Evolutionary conservation across 1,140 invertebrate genomes (phyloP), one percentile per base, ranked within the genome.

Genomic region (Drosophila paulistorum): DNA sequence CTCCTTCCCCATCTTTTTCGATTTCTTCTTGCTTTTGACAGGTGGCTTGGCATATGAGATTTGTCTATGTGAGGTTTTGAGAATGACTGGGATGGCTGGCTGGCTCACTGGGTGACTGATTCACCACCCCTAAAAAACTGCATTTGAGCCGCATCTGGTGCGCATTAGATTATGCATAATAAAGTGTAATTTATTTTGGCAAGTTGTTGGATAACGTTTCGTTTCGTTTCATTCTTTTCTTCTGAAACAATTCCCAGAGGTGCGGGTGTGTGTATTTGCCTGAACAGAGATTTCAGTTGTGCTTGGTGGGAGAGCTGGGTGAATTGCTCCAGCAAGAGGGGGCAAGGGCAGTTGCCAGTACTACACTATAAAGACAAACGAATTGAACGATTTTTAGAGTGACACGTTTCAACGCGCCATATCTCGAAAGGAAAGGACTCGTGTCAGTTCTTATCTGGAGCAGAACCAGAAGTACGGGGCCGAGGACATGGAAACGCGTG

Each of bases 151-250:
- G 84, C 84, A 81, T 86, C 82, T 89, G 84, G 70, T 87, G 80
- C 66, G 84, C 84, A 89, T 89, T 89, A 89, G 84, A 84, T 89
- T 89, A 89, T 89, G 83, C 83, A 87, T 87, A 87, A 87, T 87
- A 87, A 89, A 89, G 84, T 89, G 84, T 89, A 89, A 89, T 89
- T 89, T 84, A 89, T 89, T 89, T 89, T 85, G 75, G 71, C 74
- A 74, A 84, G 87, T 65, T 78, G 73, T 76, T 62, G 74, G 67
- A 74, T 33, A 39, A 33, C 26, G 41, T 11, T 20, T 51, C 45
- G 45, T 51, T 51, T 51, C 45, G 45, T 48, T 48, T 48, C 7
- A 9, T 51, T 51, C 14, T 11, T 20, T 26, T 17, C 45, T 26
- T 13, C 10, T n/a, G 42, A 45, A 26, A 20, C 71, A 48, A 45